phyloP scores from a whole-genome alignment of 2,888 invertebrate genomes.

The Aporophyla nigra region DNA sequence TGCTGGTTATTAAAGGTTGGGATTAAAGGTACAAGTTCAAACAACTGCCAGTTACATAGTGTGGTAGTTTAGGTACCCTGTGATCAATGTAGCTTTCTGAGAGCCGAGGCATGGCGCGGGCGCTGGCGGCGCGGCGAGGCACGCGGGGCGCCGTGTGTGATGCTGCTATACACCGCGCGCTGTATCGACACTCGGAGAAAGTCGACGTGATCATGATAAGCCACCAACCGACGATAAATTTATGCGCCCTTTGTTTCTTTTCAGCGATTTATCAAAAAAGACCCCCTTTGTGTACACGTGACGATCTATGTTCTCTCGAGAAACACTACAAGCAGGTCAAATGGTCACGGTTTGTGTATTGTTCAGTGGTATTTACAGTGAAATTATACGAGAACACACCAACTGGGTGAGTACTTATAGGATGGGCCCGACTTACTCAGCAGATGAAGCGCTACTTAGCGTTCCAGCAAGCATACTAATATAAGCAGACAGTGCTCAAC shows the following conservation, averaged over 20 bases:
- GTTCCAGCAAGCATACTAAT: slow-evolving; percentile 61
- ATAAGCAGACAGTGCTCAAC: slow-evolving; percentile 61
- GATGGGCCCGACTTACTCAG: slow-evolving; percentile 44
- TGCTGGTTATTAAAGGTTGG: slow-evolving; percentile 42
- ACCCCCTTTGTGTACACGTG: slow-evolving; percentile 74
- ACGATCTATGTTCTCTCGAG: slow-evolving; percentile 62
- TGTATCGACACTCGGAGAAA: slow-evolving; percentile 85
- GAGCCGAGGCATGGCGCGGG: slow-evolving; percentile 52
- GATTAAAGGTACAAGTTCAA: slow-evolving; percentile 54
- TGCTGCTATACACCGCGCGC: slow-evolving; percentile 66
- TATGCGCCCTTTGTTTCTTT: slow-evolving; percentile 90
- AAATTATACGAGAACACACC: slow-evolving; percentile 40
- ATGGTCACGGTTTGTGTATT: slow-evolving; percentile 69
- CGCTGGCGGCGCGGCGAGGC: slow-evolving; percentile 46
- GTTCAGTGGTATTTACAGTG: slow-evolving; percentile 50
- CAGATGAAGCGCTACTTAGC: slow-evolving; percentile 52
- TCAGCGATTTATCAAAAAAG: slow-evolving; percentile 87
- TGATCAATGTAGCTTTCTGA: slow-evolving; percentile 65
- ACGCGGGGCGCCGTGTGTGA: slow-evolving; percentile 66
- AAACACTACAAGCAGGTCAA: slow-evolving; percentile 76
- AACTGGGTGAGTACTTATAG: background rate
- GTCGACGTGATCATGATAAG: slow-evolving; percentile 88
- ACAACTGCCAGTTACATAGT: slow-evolving; percentile 39
- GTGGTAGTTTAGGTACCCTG: slow-evolving; percentile 40
- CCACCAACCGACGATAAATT: slow-evolving; percentile 84